phyloP scores from a whole-genome alignment of 1,140 invertebrate species.

The Drosophila pseudoananassae region DNA sequence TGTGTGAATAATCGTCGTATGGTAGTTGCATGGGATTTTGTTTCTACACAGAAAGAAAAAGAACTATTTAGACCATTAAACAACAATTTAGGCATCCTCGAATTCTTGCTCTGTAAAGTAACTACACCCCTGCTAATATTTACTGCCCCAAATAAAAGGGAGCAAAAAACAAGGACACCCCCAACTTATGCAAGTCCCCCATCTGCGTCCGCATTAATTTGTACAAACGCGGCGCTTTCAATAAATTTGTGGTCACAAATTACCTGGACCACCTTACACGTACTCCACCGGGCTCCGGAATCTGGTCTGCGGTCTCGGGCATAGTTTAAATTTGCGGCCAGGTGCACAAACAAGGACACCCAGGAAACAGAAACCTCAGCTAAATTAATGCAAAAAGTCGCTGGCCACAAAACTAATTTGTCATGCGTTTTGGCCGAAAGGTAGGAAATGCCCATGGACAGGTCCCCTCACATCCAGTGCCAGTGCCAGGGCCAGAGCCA shows the following conservation, averaged over 20 bases:
- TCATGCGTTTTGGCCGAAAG: constrained; percentile 69
- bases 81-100: no score
- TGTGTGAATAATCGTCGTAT: constrained; percentile 82
- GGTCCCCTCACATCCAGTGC: background rate
- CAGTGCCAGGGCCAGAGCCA: background rate
- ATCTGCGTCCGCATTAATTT: constrained; percentile 49
- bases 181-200: background rate
- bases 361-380: constrained; percentile 59
- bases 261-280: constrained; percentile 54
- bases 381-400: constrained; percentile 78
- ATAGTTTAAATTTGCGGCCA: constrained; percentile 61
- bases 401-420: constrained; percentile 79
- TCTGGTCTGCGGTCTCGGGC: constrained; percentile 45
- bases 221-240: constrained; percentile 70
- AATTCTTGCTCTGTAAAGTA: background rate
- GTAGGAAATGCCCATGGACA: constrained; percentile 35
- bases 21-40: constrained; percentile 15
- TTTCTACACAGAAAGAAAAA: background rate
- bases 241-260: constrained; percentile 80
- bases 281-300: constrained; percentile 17
- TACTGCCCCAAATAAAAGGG: constrained; percentile 2
- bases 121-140: constrained; percentile 11
- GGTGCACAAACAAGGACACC: constrained; percentile 40
- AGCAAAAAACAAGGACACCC: constrained; percentile 5
- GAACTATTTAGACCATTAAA: background rate